Base-by-base conservation (phyloP, 2,113 vertebrate genomes). In the Marcusenius ussheri region DNA sequence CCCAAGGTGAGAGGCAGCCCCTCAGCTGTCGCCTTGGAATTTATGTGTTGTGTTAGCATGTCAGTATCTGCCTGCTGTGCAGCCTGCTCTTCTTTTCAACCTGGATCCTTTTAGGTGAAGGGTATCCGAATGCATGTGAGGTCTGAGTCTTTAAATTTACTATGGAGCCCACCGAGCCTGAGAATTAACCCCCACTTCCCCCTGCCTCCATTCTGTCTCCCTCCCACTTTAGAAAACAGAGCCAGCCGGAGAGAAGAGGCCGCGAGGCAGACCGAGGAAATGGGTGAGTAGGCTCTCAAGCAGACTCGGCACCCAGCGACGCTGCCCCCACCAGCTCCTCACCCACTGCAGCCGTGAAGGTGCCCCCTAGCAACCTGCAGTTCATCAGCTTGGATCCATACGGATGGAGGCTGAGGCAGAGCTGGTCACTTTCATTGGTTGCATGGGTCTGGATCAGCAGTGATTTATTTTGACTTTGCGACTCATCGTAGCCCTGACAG, bases 211-310 rank as follows among this genome's bases (percentile, higher is more conserved):
- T 11, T 47, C 58, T 46, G 88, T 50, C 21, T 8, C 90, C 45
- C 91, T 7, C 62, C 93, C 87, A 90, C 91, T 89, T 35, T 92
- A 98, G 98, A 98, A 98, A 97, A 96, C 96, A 95, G 98, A 98
- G 95, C 96, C 97, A 51, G 95, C 95, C 92, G 97, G 97, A 94
- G 97, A 98, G 96, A 97, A 97, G 94, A 97, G 98, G 95, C 98
- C 98, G 92, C 97, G 98, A 94, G 98, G 98, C 90, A 96, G 98
- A 94, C 98, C 98, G 85, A 98, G 98, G 94, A 99, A 99, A 98
- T 99, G 98, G 98, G 98, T 99, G 96, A 94, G 97, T 94, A 90
- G 49, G 83, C 7, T 3, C 77, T 39, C 27, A 19, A 11, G 9
- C 51, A 2, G 70, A 3, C 17, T 42, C 50, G 0, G 13, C 51